Conservation (phyloP, 2,888 invertebrate species). For the Steromphala cineraria region DNA sequence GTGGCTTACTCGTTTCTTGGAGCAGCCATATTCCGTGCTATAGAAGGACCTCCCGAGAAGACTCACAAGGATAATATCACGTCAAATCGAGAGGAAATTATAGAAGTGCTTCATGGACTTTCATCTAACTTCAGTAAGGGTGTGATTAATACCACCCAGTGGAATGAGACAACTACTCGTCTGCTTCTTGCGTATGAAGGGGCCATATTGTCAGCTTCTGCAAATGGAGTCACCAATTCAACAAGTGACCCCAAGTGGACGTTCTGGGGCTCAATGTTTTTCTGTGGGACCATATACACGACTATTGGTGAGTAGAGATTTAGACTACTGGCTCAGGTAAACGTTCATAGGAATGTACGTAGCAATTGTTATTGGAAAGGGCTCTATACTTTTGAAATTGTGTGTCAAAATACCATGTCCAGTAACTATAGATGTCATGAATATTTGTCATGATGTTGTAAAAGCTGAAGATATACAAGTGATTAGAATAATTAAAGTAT, state of each 20-base stretch:
- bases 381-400: too few relatives aligned
- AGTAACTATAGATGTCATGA: too few relatives aligned
- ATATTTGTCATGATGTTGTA: too few relatives aligned
- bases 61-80: slow-evolving; percentile 92
- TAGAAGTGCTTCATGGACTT: slow-evolving; percentile 86
- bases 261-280: slow-evolving; percentile 75
- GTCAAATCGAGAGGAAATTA: slow-evolving; percentile 85
- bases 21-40: slow-evolving; percentile 85
- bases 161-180: slow-evolving; percentile 74
- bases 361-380: too few relatives aligned
- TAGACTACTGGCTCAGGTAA: too few relatives aligned
- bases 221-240: slow-evolving; percentile 88
- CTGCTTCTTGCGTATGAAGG: slow-evolving; percentile 90
- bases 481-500: too few relatives aligned
- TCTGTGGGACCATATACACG: slow-evolving; percentile 76
- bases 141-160: slow-evolving; percentile 30
- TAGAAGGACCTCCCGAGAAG: slow-evolving; percentile 90
- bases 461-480: too few relatives aligned
- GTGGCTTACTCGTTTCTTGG: slow-evolving; percentile 88
- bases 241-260: slow-evolving; percentile 80
- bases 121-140: slow-evolving; percentile 29
- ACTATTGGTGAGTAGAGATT: slow-evolving; percentile 78
- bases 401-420: too few relatives aligned
- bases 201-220: slow-evolving; percentile 88
- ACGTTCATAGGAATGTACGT: too few relatives aligned